phyloP scores from a whole-genome alignment of 2,888 invertebrate species.

The Nomada ferruginata region DNA sequence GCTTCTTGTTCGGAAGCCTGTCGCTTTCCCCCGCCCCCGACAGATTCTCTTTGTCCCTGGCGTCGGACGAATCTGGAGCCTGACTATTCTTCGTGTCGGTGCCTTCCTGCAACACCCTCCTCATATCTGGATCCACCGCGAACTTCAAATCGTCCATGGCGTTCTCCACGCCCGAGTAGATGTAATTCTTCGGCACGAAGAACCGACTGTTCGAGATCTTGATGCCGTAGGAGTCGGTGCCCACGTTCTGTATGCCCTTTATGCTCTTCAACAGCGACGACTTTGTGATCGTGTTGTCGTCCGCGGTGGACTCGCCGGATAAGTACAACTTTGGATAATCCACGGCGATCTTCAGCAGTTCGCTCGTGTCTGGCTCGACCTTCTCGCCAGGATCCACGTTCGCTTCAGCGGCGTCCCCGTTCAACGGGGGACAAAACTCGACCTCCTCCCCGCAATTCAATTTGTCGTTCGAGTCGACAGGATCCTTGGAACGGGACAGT shows the following conservation, averaged over 20 bases:
- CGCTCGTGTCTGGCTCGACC: not conserved
- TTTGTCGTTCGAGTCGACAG: slow-evolving; percentile 63
- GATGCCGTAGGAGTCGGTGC: slow-evolving; percentile 72
- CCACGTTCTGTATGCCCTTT: slow-evolving; percentile 72
- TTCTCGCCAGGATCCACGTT: too few relatives aligned
- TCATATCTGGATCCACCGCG: slow-evolving; percentile 79
- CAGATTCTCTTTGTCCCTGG: slow-evolving; percentile 39
- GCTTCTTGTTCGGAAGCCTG: slow-evolving; percentile 15
- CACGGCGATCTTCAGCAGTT: slow-evolving; percentile 17
- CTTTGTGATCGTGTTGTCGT: slow-evolving; percentile 42
- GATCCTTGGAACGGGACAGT: slow-evolving; percentile 20
- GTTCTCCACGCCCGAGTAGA: slow-evolving; percentile 73
- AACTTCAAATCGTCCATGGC: slow-evolving; percentile 79
- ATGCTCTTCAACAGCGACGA: slow-evolving; percentile 70
- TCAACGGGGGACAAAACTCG: slow-evolving; percentile 58
- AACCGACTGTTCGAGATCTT: slow-evolving; percentile 79
- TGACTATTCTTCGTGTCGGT: not conserved
- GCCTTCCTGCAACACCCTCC: slow-evolving; percentile 76
- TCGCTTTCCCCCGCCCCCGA: not conserved
- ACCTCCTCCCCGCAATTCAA: slow-evolving; percentile 65
- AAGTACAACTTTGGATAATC: slow-evolving; percentile 69
- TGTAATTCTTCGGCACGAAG: slow-evolving; percentile 79
- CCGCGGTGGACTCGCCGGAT: slow-evolving; percentile 14
- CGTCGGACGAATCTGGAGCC: not conserved
- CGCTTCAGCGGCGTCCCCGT: too few relatives aligned